Conservation (phyloP, 2,888 invertebrate species). For the Lordiphosa fenestrarum region DNA sequence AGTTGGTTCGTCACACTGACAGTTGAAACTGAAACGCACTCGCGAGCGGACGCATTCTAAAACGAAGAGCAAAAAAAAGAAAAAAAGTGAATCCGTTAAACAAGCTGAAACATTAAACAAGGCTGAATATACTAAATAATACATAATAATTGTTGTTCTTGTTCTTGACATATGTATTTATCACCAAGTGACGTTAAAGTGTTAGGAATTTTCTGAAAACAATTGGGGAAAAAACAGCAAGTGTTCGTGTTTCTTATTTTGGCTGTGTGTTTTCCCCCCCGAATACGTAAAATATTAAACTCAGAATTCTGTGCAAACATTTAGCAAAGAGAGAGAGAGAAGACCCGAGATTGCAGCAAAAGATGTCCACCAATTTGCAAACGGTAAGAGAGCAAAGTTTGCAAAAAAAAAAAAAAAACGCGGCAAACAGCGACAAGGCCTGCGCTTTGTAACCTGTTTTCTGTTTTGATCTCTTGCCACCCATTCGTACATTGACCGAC, state of each 20-base stretch:
- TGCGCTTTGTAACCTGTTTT: neutral
- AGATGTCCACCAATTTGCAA: slow-evolving; percentile 59
- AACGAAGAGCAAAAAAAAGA: slow-evolving; percentile 3
- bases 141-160: slow-evolving; percentile 16
- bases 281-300: no score
- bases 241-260: slow-evolving; percentile 18
- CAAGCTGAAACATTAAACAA: slow-evolving; percentile 17
- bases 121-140: slow-evolving; percentile 17
- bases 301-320: slow-evolving; percentile 5
- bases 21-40: slow-evolving; percentile 43
- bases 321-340: slow-evolving; percentile 7
- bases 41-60: slow-evolving; percentile 39
- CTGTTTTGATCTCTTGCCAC: slow-evolving; percentile 9
- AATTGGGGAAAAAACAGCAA: slow-evolving; percentile 8
- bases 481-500: slow-evolving; percentile 6
- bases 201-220: slow-evolving; percentile 7
- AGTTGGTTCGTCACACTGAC: slow-evolving; percentile 36
- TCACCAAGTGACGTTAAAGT: slow-evolving; percentile 39
- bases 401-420: slow-evolving; percentile 10
- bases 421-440: slow-evolving; percentile 1
- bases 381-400: slow-evolving; percentile 42
- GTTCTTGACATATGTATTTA: slow-evolving; percentile 39
- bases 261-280: neutral
- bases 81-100: slow-evolving; percentile 42
- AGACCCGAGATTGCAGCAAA: slow-evolving; percentile 20